Evolutionary conservation across 1,140 invertebrate species (phyloP), one percentile per base, ranked within the genome.

Genomic region (Euglossa dilemma): DNA sequence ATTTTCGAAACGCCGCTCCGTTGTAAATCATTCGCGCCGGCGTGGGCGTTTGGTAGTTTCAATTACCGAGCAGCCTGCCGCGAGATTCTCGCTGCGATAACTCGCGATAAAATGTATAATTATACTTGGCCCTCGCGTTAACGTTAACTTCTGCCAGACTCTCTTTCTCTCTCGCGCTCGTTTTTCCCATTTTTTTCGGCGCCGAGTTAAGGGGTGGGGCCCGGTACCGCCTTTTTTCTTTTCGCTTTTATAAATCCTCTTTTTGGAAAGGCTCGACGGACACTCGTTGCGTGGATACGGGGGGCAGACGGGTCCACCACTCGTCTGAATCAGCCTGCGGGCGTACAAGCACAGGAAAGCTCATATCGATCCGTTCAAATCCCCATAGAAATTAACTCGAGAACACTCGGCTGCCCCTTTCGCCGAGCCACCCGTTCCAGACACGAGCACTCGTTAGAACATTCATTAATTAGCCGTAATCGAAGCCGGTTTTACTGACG

Each of bases 311-410:
- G 54, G 57, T 63, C 57, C 36, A 36, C 56, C 36, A 36, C 56
- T 73, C 52, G 45, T 47, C 71, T 79, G 70, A 73, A 76, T 70
- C 70, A 59, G 64, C 56, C 66, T 57, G 72, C 47, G 66, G 45
- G 64, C 43, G 63, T 20, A 80, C 54, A 78, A 36, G 28, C 61
- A 67, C 70, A 57, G 80, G 84, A 78, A 83, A 78, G 80, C 56
- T 64, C 67, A 43, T 80, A 88, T 88, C 61, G 87, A 88, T 86
- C 86, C 85, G 79, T 67, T 85, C 79, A 88, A 88, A 88, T 88
- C 86, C 87, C 87, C 75, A 85, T 88, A 88, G 87, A 85, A 88
- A 88, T 88, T 88, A 88, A 89, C 80, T 88, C 84, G 80, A 89
- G 80, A 89, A 89, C 84, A 84, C 80, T 89, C 84, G 80, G 69